These are phyloP conservation scores for Leistus spinibarbis DNA, from an alignment of 2,888 invertebrate species.

Conservation along the genomic window DNA sequence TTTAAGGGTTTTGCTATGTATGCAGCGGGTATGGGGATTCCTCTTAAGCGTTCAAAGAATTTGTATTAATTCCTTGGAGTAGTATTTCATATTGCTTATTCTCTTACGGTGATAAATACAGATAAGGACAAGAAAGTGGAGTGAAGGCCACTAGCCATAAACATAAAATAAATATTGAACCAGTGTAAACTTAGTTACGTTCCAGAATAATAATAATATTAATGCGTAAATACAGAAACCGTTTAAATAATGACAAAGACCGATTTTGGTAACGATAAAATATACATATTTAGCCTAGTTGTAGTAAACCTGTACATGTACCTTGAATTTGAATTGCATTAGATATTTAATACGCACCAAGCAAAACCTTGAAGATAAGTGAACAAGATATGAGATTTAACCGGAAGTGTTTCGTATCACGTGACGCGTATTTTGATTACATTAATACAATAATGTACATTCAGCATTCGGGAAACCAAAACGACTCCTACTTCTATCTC, in stretches of 20 bases:
- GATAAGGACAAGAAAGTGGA: no score
- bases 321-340: background rate
- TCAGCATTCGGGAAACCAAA: background rate
- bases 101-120: no score
- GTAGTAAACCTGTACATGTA: background rate
- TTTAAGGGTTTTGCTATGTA: no score
- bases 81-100: no score
- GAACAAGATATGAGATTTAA: background rate
- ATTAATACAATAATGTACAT: background rate
- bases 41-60: no score
- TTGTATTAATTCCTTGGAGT: no score
- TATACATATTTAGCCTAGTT: background rate
- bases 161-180: background rate
- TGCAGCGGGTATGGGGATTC: no score
- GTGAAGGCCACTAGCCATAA: no score
- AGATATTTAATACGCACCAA: background rate
- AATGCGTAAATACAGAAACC: background rate
- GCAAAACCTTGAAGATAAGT: background rate
- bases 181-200: background rate
- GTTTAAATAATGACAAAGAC: background rate
- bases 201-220: background rate
- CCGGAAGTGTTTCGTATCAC: background rate
- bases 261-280: background rate
- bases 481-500: background rate
- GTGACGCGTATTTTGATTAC: background rate